Conservation (phyloP, 2,113 vertebrate genomes). For the Thomomys bottae region DNA sequence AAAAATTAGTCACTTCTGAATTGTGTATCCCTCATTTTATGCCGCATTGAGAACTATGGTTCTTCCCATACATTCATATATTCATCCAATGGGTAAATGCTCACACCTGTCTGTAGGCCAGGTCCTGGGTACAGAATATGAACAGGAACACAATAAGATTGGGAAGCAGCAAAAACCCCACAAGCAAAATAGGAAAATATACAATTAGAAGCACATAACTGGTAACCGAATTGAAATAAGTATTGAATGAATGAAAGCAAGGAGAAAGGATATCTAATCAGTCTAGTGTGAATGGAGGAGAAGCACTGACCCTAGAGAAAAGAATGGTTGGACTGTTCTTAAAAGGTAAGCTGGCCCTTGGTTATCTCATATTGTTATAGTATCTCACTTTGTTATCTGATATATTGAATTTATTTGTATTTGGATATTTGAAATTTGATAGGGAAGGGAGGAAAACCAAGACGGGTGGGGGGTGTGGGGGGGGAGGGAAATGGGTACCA, state of each 20-base stretch:
- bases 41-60: neutral
- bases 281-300: neutral
- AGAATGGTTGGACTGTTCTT: neutral
- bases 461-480: too few species aligned
- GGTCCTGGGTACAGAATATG: neutral
- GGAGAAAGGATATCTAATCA: neutral
- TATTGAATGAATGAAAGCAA: neutral
- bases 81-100: neutral
- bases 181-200: neutral
- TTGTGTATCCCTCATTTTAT: neutral
- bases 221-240: constrained; percentile 22
- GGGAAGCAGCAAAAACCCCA: neutral
- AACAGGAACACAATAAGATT: neutral
- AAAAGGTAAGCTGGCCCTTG: neutral
- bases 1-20: neutral
- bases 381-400: too few species aligned
- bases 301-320: neutral
- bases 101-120: neutral
- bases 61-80: neutral
- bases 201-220: neutral
- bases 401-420: too few species aligned
- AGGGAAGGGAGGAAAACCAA: too few species aligned
- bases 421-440: too few species aligned
- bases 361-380: too few species aligned
- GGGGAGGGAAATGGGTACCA: too few species aligned